A percentile compares a stretch with the other conserved stretches of the same genome.
These are phyloP conservation scores for Daboia siamensis DNA, from an alignment of 2,113 vertebrate species.

Conservation along the genomic window DNA sequence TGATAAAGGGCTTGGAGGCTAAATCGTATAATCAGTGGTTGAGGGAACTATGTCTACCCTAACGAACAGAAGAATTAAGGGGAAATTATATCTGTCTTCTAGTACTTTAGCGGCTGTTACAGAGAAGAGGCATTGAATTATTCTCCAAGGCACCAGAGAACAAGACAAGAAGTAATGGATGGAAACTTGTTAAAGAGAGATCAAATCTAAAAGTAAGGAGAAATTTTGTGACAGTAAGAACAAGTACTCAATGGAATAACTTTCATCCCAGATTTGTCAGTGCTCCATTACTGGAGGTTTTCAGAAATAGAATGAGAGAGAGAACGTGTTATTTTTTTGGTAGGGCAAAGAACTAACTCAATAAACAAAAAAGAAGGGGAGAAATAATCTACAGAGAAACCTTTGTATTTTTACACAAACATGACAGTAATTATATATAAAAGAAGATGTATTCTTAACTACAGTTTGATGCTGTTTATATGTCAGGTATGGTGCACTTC, in stretches of 20 bases:
- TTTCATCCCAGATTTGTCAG: background rate
- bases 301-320: background rate
- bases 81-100: background rate
- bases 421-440: slow-evolving; percentile 65
- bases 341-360: slow-evolving; percentile 11
- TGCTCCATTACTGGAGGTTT: background rate
- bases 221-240: background rate
- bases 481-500: slow-evolving; percentile 68
- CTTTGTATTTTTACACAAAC: slow-evolving; percentile 55
- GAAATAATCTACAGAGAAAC: slow-evolving; percentile 40
- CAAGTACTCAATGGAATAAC: background rate
- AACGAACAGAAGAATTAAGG: background rate
- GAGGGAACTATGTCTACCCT: background rate
- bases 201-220: background rate
- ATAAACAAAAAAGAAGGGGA: background rate
- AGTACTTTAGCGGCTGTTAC: background rate
- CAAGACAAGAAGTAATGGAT: background rate
- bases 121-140: background rate
- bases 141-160: background rate
- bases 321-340: slow-evolving; percentile 36
- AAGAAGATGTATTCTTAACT: slow-evolving; percentile 64
- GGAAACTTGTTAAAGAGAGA: background rate
- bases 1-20: background rate
- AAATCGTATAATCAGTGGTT: background rate
- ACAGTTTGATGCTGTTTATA: slow-evolving; percentile 63